Conservation (phyloP, 2,888 invertebrate genomes). For the Campoplex nolae region DNA sequence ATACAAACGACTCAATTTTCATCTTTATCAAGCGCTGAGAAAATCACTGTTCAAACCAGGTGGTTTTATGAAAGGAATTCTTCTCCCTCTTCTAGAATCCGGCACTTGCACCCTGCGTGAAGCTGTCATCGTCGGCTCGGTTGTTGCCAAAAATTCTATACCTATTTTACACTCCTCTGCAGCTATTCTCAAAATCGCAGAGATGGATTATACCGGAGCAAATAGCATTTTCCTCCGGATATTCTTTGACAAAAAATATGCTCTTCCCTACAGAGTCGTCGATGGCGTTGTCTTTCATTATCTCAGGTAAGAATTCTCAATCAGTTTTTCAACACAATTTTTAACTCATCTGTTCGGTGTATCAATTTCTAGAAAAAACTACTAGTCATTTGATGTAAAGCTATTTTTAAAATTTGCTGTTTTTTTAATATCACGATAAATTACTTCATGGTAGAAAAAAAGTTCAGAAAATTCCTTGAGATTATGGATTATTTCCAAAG, state of each 20-base stretch:
- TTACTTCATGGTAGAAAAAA: neutral
- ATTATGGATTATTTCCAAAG: neutral
- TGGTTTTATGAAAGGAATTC: conserved; percentile 98
- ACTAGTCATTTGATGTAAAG: neutral
- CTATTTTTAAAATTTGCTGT: neutral
- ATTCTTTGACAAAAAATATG: conserved; percentile 98
- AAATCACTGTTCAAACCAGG: conserved; percentile 98
- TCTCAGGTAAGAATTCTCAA: conserved; percentile 88
- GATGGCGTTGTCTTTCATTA: conserved; percentile 98
- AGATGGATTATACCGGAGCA: conserved; percentile 98
- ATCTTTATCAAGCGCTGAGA: conserved; percentile 96
- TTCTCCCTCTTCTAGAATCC: conserved; percentile 91
- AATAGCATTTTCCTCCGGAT: conserved; percentile 97
- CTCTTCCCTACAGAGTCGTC: conserved; percentile 96
- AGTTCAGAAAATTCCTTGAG: neutral
- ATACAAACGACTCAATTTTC: conserved; percentile 97
- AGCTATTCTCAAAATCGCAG: conserved; percentile 97
- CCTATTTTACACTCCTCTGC: conserved; percentile 98
- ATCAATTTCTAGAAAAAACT: neutral
- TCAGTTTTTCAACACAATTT: neutral
- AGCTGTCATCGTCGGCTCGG: conserved; percentile 97
- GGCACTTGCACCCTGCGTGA: conserved; percentile 98
- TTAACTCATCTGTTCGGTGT: neutral
- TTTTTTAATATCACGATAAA: neutral
- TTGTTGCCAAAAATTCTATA: conserved; percentile 95